These are phyloP conservation scores for Nasonia longicornis DNA, from an alignment of 1,140 invertebrate species.

Conservation along the genomic window DNA sequence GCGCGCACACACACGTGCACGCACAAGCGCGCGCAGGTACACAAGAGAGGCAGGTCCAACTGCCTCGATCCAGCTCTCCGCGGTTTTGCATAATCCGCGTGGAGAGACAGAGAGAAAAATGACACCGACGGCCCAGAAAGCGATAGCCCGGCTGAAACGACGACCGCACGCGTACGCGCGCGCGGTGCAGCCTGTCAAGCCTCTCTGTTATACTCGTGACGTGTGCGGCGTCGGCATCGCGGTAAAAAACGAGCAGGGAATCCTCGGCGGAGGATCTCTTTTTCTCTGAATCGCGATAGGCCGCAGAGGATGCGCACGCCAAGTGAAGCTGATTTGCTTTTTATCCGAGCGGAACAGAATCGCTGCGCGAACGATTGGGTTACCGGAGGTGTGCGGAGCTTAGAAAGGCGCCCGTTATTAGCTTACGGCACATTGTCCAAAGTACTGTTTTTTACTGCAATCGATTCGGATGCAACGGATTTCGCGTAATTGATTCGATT, in stretches of 20 bases:
- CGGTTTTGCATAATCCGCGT: constrained; percentile 57
- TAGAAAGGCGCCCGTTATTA: neutral
- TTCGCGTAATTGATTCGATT: too few relatives aligned
- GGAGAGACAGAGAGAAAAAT: constrained; percentile 50
- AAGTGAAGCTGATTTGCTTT: too few relatives aligned
- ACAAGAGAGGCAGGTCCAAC: constrained; percentile 34
- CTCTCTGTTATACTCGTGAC: constrained; percentile 4
- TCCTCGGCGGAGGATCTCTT: neutral
- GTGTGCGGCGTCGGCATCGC: neutral
- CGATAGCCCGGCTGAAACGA: constrained; percentile 46
- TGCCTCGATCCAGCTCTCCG: constrained; percentile 23
- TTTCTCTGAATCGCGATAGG: too few relatives aligned
- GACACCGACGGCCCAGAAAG: constrained; percentile 55
- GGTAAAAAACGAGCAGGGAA: neutral
- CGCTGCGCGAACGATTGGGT: neutral
- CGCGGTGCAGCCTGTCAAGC: neutral
- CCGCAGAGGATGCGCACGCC: too few relatives aligned
- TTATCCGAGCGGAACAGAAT: too few relatives aligned
- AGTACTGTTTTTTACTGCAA: too few relatives aligned
- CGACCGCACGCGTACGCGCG: neutral
- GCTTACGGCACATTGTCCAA: constrained; percentile 10
- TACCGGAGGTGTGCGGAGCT: neutral
- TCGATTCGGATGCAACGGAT: too few relatives aligned
- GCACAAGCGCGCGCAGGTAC: neutral
- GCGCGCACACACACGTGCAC: constrained; percentile 48